These are phyloP conservation scores for Mallotus villosus DNA, from an alignment of 2,797 vertebrate genomes.

Conservation along the genomic window DNA sequence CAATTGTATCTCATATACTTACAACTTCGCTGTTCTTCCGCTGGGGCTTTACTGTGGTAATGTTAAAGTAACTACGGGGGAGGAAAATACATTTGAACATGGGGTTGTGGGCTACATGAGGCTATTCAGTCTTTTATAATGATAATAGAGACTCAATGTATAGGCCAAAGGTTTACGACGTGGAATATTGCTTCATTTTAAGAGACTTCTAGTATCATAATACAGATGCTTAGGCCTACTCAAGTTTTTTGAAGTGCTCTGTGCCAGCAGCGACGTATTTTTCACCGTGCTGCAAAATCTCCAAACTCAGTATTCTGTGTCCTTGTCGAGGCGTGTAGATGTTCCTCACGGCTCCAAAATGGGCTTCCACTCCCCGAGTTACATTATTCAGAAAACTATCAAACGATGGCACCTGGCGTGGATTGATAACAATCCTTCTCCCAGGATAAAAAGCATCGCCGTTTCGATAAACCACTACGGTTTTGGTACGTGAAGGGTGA, in stretches of 20 bases:
- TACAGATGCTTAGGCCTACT: constrained; percentile 54
- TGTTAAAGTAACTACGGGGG: constrained; percentile 59
- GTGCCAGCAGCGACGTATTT: constrained; percentile 63
- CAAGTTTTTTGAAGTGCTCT: constrained; percentile 64
- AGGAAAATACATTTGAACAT: neutral
- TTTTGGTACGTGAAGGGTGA: constrained; percentile 44
- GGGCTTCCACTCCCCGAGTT: constrained; percentile 47
- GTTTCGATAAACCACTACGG: constrained; percentile 62
- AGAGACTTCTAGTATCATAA: neutral
- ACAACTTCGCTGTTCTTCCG: constrained; percentile 60
- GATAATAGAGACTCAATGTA: neutral
- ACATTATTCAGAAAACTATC: constrained; percentile 63
- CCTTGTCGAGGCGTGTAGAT: constrained; percentile 60
- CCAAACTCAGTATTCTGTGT: constrained; percentile 43
- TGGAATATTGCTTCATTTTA: neutral
- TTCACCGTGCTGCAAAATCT: constrained; percentile 51
- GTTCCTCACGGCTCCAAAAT: constrained; percentile 49
- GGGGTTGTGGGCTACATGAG: neutral
- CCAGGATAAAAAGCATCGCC: constrained; percentile 60
- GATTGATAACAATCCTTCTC: constrained; percentile 54
- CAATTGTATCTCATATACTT: constrained; percentile 36
- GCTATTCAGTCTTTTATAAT: neutral
- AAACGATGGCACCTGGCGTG: constrained; percentile 51
- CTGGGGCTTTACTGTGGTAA: constrained; percentile 60
- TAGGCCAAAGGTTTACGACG: neutral